phyloP scores from a whole-genome alignment of 92 coral and sea anemone species.

The Phymanthus crucifer region DNA sequence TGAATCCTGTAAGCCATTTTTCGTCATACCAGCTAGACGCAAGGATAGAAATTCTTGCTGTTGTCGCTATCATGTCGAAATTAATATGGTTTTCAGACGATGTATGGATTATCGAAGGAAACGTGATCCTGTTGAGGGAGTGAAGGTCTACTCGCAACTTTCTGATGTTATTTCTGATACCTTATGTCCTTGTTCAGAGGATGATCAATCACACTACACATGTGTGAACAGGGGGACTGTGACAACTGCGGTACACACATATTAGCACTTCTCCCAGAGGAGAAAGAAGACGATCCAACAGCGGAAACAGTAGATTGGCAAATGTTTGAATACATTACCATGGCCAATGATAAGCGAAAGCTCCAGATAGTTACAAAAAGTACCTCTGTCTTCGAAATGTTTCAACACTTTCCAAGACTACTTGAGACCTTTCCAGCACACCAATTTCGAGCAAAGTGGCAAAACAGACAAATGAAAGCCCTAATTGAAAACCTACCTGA shows the following conservation, averaged over 20 bases:
- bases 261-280: too few relatives aligned
- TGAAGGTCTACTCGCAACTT: too few relatives aligned
- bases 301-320: too few relatives aligned
- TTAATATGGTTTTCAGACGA: slow-evolving; percentile 36
- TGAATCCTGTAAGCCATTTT: slow-evolving; percentile 58
- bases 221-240: too few relatives aligned
- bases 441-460: slow-evolving; percentile 56
- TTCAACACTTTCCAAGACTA: too few relatives aligned
- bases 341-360: slow-evolving; percentile 58
- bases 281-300: too few relatives aligned
- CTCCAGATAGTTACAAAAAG: slow-evolving; percentile 37
- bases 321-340: too few relatives aligned
- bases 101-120: slow-evolving; percentile 53
- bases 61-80: slow-evolving; percentile 63
- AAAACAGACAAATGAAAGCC: slow-evolving; percentile 28
- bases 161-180: too few relatives aligned
- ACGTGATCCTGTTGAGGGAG: too few relatives aligned
- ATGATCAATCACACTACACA: too few relatives aligned
- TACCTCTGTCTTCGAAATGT: slow-evolving; percentile 19
- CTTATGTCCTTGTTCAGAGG: slow-evolving; percentile 51
- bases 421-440: slow-evolving; percentile 34
- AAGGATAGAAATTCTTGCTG: slow-evolving; percentile 52
- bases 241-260: too few relatives aligned
- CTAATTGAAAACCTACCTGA: slow-evolving; percentile 31
- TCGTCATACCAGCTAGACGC: slow-evolving; percentile 46